These are phyloP conservation scores for Sialia sialis DNA, from an alignment of 2,113 vertebrate species.

Conservation along the genomic window DNA sequence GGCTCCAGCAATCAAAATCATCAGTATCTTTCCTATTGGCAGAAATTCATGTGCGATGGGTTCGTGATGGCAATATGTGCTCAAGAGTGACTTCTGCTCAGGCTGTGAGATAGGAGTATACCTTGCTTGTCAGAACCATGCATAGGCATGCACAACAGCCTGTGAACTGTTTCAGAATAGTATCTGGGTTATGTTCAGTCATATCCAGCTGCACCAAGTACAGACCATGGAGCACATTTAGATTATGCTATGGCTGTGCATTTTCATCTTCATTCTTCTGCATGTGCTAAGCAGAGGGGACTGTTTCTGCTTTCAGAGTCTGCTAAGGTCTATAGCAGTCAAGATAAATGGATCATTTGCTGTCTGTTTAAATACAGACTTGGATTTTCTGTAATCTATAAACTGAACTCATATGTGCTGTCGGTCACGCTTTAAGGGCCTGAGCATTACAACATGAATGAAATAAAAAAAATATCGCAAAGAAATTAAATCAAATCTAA, in stretches of 20 bases:
- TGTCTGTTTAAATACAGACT: background rate
- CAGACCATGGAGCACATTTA: background rate
- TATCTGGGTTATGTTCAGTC: background rate
- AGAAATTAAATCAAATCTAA: constrained; percentile 14
- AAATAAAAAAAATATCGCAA: constrained; percentile 9
- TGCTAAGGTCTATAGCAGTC: background rate
- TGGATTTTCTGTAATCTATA: background rate
- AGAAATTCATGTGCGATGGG: background rate
- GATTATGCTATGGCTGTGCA: background rate
- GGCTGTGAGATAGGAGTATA: background rate
- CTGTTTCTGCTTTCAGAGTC: background rate
- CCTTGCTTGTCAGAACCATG: background rate
- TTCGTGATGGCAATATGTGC: background rate
- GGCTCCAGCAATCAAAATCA: background rate
- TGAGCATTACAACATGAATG: background rate
- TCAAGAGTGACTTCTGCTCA: background rate
- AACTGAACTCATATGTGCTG: background rate
- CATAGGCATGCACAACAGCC: background rate
- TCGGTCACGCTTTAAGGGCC: background rate
- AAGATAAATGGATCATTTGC: background rate
- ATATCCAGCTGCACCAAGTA: background rate
- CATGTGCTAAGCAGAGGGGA: background rate
- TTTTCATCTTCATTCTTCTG: background rate
- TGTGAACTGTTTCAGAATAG: background rate
- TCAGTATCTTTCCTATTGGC: background rate